A percentile compares a stretch with the other conserved stretches of the same genome.
Evolutionary conservation across 2,888 invertebrate species (phyloP).

Genomic region (Hirudinaria manillensis): DNA sequence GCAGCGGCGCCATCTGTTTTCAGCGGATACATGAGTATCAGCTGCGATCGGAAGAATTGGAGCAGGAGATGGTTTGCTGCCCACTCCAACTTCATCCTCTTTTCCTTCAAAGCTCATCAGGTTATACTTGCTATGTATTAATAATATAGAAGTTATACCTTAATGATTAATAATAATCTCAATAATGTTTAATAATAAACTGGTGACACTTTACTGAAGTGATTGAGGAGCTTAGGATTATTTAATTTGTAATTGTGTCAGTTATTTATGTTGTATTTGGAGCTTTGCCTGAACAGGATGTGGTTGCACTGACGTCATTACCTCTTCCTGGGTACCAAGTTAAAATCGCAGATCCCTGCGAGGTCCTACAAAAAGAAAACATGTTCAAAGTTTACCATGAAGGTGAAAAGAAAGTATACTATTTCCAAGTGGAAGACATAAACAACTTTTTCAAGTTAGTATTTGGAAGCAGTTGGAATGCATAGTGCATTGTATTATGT

Average conservation of each 20-base stretch:
- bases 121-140: conserved; percentile 40
- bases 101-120: conserved; percentile 55
- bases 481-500: too few relatives aligned
- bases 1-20: conserved; percentile 53
- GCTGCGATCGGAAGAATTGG: conserved; percentile 58
- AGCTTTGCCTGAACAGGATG: conserved; percentile 48
- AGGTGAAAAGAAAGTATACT: conserved; percentile 55
- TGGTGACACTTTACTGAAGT: not conserved
- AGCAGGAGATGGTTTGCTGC: conserved; percentile 60
- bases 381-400: conserved; percentile 37
- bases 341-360: conserved; percentile 48
- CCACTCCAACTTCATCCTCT: conserved; percentile 60
- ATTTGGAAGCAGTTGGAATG: not conserved
- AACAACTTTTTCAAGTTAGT: conserved; percentile 25
- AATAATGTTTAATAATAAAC: not conserved
- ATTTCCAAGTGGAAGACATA: conserved; percentile 57
- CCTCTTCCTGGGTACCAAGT: conserved; percentile 61
- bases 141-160: not conserved
- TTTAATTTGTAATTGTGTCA: not conserved
- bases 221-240: not conserved
- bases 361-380: conserved; percentile 45
- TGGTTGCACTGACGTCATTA: conserved; percentile 60
- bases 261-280: too few relatives aligned
- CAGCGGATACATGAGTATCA: conserved; percentile 56
- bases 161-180: not conserved